A percentile compares a stretch with the other conserved stretches of the same genome.
These are phyloP conservation scores for Brachystomella parvula DNA, from an alignment of 1,140 invertebrate species.

Conservation along the genomic window DNA sequence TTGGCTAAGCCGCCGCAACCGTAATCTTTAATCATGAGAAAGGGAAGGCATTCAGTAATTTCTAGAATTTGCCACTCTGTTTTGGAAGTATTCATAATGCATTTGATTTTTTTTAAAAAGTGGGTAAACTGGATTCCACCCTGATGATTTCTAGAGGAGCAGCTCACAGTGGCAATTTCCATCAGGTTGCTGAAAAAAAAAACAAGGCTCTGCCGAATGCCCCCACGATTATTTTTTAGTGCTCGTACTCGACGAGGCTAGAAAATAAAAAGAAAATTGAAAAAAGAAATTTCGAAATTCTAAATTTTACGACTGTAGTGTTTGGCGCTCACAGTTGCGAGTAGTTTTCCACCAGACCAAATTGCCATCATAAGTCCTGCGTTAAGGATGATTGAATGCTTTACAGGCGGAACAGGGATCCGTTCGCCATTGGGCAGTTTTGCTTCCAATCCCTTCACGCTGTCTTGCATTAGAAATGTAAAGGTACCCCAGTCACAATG, in stretches of 20 bases:
- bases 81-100: too few relatives aligned
- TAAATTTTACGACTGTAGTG: constrained; percentile 3
- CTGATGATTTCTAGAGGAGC: too few relatives aligned
- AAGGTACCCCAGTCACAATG: constrained; percentile 25
- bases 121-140: too few relatives aligned
- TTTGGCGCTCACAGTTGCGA: constrained; percentile 14
- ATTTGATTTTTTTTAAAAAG: too few relatives aligned
- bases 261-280: background rate
- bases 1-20: too few relatives aligned
- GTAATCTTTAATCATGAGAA: too few relatives aligned
- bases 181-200: constrained; percentile 20
- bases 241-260: constrained; percentile 18
- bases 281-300: background rate
- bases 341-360: constrained; percentile 19
- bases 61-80: too few relatives aligned
- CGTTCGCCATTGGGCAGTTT: constrained; percentile 16
- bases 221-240: constrained; percentile 6
- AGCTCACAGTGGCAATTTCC: too few relatives aligned
- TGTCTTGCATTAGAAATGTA: constrained; percentile 23
- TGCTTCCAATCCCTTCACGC: constrained; percentile 18
- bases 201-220: too few relatives aligned
- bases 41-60: too few relatives aligned
- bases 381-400: constrained; percentile 23
- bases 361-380: constrained; percentile 20
- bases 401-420: constrained; percentile 18